phyloP scores from a whole-genome alignment of 1,140 invertebrate genomes.

The Eufriesea mexicana region DNA sequence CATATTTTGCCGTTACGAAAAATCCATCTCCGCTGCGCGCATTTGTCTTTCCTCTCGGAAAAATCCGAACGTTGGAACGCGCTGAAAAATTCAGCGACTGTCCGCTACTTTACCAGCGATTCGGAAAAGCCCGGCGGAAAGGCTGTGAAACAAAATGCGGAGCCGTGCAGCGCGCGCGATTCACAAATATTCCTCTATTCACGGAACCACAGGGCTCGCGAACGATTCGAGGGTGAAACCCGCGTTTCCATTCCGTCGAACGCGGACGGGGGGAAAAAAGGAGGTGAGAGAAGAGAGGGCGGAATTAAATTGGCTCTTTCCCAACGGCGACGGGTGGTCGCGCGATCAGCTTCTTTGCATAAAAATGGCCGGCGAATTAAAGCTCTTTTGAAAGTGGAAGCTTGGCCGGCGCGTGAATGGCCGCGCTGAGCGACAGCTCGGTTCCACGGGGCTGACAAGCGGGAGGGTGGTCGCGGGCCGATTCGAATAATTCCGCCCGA shows the following conservation, averaged over 20 bases:
- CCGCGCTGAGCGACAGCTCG: constrained; percentile 28
- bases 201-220: too few relatives aligned
- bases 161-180: too few relatives aligned
- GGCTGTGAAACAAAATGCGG: too few relatives aligned
- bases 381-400: constrained; percentile 29
- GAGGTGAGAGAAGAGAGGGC: constrained; percentile 21
- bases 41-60: too few relatives aligned
- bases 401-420: constrained; percentile 35
- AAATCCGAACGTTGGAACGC: too few relatives aligned
- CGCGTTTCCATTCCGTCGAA: constrained; percentile 6
- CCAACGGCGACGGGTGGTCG: neutral
- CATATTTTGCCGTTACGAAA: too few relatives aligned
- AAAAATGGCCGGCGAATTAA: constrained; percentile 61
- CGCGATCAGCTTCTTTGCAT: constrained; percentile 55
- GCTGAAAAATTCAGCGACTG: neutral
- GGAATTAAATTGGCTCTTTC: constrained; percentile 34
- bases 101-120: neutral
- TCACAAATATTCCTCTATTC: neutral
- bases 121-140: too few relatives aligned
- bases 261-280: neutral
- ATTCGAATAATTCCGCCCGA: constrained; percentile 45
- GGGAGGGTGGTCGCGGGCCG: constrained; percentile 12
- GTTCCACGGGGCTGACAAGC: neutral
- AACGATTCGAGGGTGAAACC: neutral
- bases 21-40: too few relatives aligned